Base-by-base conservation (phyloP, 2,797 vertebrate genomes). In the Eutrigla gurnardus region DNA sequence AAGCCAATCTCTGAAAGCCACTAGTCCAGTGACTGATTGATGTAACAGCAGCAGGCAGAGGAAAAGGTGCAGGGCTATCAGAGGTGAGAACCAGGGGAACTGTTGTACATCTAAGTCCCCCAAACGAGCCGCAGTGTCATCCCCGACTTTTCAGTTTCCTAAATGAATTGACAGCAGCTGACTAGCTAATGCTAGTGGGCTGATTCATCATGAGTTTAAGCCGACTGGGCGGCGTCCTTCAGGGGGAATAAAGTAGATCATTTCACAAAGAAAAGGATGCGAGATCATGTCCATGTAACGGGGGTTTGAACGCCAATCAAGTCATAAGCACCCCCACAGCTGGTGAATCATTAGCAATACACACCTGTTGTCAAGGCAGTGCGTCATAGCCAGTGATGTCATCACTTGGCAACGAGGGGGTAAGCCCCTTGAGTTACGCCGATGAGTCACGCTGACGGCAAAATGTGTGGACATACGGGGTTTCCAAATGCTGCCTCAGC, bases 291-390 rank as follows among this genome's bases (percentile, higher is more conserved):
- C 70, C 73, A 59, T 75, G 63, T 53, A 6, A 65, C 57, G 71
- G 45, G 9, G 42, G 33, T 73, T 50, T 78, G 32, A 82, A 73
- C 72, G 77, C 45, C 74, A 70, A 25, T 85, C 54, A 78, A 71
- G 70, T 61, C 64, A 53, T 15, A 42, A 65, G 33, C 69, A 46
- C 71, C 63, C 65, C 32, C 6, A 0, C 65, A 43, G 49, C 17
- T 73, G 18, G 78, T 85, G 66, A 88, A 82, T 86, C 83, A 84
- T 84, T 82, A 74, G 75, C 64, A 75, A 42, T 80, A 81, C 85
- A 83, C 85, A 89, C 88, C 83, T 91, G 89, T 87, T 82, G 87
- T 80, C 54, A 82, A 65, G 80, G 73, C 65, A 32, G 70, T 76
- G 86, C 84, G 64, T 90, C 88, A 89, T 11, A 35, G 60, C 55